A percentile compares a stretch with the other conserved stretches of the same genome.
phyloP scores from a whole-genome alignment of 2,113 vertebrate species.

The Actenoides hombroni region DNA sequence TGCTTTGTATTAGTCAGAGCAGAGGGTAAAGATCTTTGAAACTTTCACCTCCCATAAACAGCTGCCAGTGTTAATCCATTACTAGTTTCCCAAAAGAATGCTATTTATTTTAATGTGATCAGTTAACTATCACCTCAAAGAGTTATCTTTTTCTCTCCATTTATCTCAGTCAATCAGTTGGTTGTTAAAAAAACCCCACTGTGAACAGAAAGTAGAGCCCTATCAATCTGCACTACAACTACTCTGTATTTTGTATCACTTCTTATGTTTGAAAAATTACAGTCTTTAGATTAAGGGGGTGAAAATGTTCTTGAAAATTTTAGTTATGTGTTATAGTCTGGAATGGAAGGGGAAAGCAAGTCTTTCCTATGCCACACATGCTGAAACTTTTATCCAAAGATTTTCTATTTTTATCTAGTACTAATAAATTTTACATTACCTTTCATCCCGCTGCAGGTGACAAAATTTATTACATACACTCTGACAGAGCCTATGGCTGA shows the following conservation, averaged over 20 bases:
- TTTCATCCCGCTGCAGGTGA: background rate
- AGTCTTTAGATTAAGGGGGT: background rate
- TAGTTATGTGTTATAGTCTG: background rate
- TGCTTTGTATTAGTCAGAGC: background rate
- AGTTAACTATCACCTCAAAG: background rate
- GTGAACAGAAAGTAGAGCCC: background rate
- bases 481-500: background rate
- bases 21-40: background rate
- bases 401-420: background rate
- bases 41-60: background rate
- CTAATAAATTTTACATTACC: slow-evolving; percentile 18
- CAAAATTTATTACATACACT: background rate
- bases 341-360: background rate
- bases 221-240: background rate
- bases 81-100: background rate
- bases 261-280: background rate
- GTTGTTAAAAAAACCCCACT: background rate
- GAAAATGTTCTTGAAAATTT: background rate
- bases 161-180: background rate
- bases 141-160: background rate
- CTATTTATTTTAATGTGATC: background rate
- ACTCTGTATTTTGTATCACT: background rate
- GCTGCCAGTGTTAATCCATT: background rate
- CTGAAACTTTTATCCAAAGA: background rate
- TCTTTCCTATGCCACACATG: background rate